A percentile compares a stretch with the other conserved stretches of the same genome.
These are phyloP conservation scores for Gallinago media DNA, from an alignment of 2,113 vertebrate species.

Conservation along the genomic window DNA sequence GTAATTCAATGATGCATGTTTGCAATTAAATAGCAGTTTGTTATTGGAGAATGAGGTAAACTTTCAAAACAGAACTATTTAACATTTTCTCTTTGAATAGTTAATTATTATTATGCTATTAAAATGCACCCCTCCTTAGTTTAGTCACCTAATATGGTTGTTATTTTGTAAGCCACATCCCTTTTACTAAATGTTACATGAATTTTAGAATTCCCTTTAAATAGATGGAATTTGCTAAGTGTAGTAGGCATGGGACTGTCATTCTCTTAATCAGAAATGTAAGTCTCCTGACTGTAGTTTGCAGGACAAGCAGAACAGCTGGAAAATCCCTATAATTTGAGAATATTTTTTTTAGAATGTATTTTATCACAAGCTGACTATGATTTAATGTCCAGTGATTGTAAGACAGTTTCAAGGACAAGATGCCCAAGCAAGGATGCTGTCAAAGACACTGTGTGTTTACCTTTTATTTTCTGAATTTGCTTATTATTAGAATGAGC, in stretches of 20 bases:
- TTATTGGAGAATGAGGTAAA: neutral
- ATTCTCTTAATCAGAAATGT: neutral
- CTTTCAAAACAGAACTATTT: neutral
- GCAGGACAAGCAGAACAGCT: neutral
- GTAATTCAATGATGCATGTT: neutral
- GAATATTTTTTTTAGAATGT: neutral
- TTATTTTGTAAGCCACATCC: neutral
- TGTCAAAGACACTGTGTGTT: neutral
- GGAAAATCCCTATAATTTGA: neutral
- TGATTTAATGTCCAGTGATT: neutral
- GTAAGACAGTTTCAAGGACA: neutral
- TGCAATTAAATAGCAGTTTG: neutral
- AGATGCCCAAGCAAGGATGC: neutral
- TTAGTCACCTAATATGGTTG: neutral
- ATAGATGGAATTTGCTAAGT: neutral
- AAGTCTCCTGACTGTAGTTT: neutral
- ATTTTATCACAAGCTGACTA: neutral
- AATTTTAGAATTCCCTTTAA: neutral
- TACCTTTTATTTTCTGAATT: neutral
- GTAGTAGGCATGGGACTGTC: neutral
- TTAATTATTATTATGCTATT: neutral
- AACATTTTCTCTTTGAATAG: neutral
- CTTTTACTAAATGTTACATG: neutral
- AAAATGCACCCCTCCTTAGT: neutral
- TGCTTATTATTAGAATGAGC: neutral